phyloP scores from a whole-genome alignment of 2,797 vertebrate genomes.

The Tenualosa thibaudeaui region DNA sequence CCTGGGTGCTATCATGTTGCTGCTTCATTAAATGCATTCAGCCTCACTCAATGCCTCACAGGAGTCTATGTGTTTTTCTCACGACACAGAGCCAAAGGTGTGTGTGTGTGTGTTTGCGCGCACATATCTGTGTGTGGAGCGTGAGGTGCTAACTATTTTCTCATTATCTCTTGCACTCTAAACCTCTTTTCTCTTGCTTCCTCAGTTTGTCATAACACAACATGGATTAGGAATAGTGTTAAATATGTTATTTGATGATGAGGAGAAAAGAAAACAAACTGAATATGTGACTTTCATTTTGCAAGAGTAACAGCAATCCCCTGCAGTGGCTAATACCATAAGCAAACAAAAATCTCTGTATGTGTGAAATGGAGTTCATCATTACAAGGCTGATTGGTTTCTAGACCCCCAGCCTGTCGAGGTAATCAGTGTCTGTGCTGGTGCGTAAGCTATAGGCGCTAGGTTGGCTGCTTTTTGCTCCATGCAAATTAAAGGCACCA shows the following conservation, averaged over 20 bases:
- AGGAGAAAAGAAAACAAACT: background rate
- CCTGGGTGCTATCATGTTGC: background rate
- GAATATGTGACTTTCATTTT: background rate
- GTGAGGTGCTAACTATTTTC: background rate
- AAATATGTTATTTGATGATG: background rate
- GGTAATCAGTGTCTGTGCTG: background rate
- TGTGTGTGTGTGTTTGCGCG: background rate
- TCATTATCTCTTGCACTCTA: background rate
- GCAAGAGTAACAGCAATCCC: conserved; percentile 4
- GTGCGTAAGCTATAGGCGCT: background rate
- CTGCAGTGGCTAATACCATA: conserved; percentile 2
- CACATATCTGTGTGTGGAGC: background rate
- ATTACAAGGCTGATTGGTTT: background rate
- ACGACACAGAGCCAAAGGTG: background rate
- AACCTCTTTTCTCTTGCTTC: background rate
- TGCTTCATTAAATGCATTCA: conserved; percentile 17
- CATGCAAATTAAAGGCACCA: background rate
- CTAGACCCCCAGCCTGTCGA: background rate
- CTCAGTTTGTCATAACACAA: background rate
- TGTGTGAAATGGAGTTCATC: conserved; percentile 19
- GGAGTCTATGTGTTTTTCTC: background rate
- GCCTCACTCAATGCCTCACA: background rate
- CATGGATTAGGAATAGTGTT: background rate
- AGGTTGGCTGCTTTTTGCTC: background rate
- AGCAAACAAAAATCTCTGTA: background rate